These are phyloP conservation scores for Sthenelais limicola DNA, from an alignment of 2,888 invertebrate genomes.

Conservation along the genomic window DNA sequence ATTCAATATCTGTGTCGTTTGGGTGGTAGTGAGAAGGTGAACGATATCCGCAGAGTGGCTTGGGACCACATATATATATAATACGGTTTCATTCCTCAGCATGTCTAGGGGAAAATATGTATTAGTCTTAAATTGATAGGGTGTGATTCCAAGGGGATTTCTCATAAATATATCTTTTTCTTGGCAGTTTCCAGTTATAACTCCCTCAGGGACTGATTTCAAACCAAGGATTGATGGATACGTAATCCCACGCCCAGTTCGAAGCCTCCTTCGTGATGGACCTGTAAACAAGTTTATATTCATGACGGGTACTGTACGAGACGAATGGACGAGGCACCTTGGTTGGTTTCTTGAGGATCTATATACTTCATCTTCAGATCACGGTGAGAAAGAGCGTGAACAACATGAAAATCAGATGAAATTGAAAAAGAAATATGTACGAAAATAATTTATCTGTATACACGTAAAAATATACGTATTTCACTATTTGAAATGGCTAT, in stretches of 20 bases:
- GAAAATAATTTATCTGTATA: no score
- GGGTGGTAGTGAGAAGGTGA: no score
- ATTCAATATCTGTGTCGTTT: neutral
- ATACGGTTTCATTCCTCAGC: neutral
- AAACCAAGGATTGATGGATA: slow-evolving; percentile 36
- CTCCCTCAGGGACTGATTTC: slow-evolving; percentile 35
- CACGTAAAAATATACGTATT: no score
- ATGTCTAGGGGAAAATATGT: no score
- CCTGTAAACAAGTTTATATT: slow-evolving; percentile 24
- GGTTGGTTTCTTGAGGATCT: slow-evolving; percentile 40
- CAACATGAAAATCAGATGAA: no score
- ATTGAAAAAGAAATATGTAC: no score
- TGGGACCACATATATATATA: no score
- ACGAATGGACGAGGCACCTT: slow-evolving; percentile 39
- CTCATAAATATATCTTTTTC: no score
- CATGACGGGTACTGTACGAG: slow-evolving; percentile 40
- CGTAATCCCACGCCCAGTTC: slow-evolving; percentile 3
- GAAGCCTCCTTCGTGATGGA: slow-evolving; percentile 13
- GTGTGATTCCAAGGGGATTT: no score
- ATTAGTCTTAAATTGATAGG: no score
- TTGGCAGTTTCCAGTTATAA: slow-evolving; percentile 14
- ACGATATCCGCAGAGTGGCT: no score
- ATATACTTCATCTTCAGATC: neutral
- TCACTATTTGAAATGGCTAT: no score
- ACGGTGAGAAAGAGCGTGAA: slow-evolving; percentile 4